Percentiles rank a stretch among this genome's conserved stretches.
These are phyloP conservation scores for Tenthredo distinguenda DNA, from an alignment of 2,888 invertebrate species.

Conservation along the genomic window DNA sequence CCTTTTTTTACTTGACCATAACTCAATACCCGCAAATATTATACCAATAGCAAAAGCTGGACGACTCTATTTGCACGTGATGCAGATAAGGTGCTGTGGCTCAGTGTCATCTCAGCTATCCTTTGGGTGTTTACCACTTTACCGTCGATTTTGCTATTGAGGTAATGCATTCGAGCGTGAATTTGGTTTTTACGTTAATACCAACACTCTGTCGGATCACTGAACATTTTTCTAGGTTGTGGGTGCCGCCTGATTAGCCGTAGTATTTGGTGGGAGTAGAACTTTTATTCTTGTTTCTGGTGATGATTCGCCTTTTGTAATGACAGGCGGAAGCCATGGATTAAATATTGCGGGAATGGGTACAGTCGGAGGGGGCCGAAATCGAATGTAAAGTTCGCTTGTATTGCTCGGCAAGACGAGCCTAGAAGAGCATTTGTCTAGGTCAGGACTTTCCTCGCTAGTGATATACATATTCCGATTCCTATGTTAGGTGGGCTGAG, in stretches of 20 bases:
- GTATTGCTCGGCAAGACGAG: neutral
- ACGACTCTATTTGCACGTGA: neutral
- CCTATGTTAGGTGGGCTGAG: neutral
- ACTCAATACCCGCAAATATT: neutral
- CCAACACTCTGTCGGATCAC: conserved; percentile 9
- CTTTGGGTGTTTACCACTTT: neutral
- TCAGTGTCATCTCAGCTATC: neutral
- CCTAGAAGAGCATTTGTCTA: neutral
- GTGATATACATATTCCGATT: neutral
- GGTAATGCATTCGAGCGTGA: neutral
- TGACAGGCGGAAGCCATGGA: neutral
- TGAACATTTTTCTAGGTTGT: conserved; percentile 20
- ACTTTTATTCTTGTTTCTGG: neutral
- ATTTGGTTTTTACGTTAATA: conserved; percentile 11
- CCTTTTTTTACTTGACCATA: neutral
- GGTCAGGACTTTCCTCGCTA: neutral
- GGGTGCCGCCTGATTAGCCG: conserved; percentile 25
- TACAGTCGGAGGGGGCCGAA: neutral
- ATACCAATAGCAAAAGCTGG: neutral
- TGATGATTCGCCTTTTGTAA: neutral
- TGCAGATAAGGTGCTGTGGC: neutral
- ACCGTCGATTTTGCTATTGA: neutral
- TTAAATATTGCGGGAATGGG: neutral
- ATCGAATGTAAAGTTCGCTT: neutral
- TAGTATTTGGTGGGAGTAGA: neutral